Percentiles rank a stretch among this genome's conserved stretches.
These are phyloP conservation scores for Sesia bembeciformis DNA, from an alignment of 2,888 invertebrate species.

Conservation along the genomic window DNA sequence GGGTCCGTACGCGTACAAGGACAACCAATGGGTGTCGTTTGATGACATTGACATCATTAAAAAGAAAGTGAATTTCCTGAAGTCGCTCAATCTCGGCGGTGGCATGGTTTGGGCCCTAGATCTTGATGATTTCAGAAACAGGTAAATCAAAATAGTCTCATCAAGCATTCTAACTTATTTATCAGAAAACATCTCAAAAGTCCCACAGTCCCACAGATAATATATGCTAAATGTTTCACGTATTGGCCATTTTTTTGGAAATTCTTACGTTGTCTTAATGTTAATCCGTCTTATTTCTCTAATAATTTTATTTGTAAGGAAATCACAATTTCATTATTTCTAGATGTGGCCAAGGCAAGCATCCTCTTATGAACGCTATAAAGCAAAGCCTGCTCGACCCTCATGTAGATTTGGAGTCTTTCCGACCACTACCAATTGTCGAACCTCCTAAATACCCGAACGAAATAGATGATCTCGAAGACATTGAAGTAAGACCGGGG, in stretches of 20 bases:
- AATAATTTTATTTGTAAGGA: not conserved
- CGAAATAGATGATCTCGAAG: conserved; percentile 47
- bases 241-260: too few relatives aligned
- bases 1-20: conserved; percentile 92
- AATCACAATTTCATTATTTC: conserved; percentile 12
- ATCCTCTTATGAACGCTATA: conserved; percentile 86
- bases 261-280: not conserved
- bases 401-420: conserved; percentile 24
- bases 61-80: conserved; percentile 85
- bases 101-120: conserved; percentile 95
- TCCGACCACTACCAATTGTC: conserved; percentile 13
- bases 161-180: not conserved
- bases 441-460: conserved; percentile 33
- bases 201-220: too few relatives aligned
- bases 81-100: conserved; percentile 85
- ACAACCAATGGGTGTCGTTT: conserved; percentile 93
- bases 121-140: conserved; percentile 88
- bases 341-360: conserved; percentile 84
- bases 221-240: too few relatives aligned
- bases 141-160: conserved; percentile 24
- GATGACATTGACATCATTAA: conserved; percentile 88
- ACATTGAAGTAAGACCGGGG: conserved; percentile 52
- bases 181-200: not conserved
- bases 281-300: not conserved
- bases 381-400: conserved; percentile 78